phyloP scores from a whole-genome alignment of 2,888 invertebrate species.

The Drosophila borborema region DNA sequence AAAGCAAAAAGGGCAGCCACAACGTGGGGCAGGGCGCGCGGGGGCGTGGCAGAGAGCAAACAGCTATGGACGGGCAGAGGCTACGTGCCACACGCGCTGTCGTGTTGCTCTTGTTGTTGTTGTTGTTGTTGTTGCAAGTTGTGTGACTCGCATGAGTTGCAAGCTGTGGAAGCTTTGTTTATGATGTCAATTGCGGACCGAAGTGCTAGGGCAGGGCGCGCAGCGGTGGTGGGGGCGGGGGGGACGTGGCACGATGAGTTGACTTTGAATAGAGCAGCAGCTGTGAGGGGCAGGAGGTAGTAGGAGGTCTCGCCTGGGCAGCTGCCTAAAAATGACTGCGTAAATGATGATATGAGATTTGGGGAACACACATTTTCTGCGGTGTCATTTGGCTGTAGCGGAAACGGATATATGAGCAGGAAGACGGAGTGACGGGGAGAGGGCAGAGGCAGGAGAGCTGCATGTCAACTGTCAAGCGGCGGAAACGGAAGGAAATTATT shows the following conservation, averaged over 20 bases:
- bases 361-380: constrained; percentile 70
- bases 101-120: constrained; percentile 19
- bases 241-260: neutral
- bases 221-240: neutral
- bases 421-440: neutral
- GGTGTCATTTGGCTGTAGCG: constrained; percentile 70
- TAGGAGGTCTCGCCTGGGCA: constrained; percentile 5
- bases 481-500: constrained; percentile 75
- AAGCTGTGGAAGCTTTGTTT: constrained; percentile 73
- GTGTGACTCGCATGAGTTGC: constrained; percentile 71
- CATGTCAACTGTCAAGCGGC: constrained; percentile 48
- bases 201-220: neutral
- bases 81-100: constrained; percentile 57
- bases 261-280: neutral
- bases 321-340: constrained; percentile 68
- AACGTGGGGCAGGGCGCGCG: neutral
- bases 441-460: neutral
- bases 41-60: constrained; percentile 19
- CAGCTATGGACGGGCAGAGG: constrained; percentile 35
- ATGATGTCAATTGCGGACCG: constrained; percentile 50
- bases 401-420: constrained; percentile 61
- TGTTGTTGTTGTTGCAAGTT: constrained; percentile 48
- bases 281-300: no score
- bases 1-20: constrained; percentile 27
- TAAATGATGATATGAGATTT: constrained; percentile 80